A percentile compares a stretch with the other conserved stretches of the same genome.
phyloP scores from a whole-genome alignment of 1,140 invertebrate genomes.

The Calephelis nemesis region DNA sequence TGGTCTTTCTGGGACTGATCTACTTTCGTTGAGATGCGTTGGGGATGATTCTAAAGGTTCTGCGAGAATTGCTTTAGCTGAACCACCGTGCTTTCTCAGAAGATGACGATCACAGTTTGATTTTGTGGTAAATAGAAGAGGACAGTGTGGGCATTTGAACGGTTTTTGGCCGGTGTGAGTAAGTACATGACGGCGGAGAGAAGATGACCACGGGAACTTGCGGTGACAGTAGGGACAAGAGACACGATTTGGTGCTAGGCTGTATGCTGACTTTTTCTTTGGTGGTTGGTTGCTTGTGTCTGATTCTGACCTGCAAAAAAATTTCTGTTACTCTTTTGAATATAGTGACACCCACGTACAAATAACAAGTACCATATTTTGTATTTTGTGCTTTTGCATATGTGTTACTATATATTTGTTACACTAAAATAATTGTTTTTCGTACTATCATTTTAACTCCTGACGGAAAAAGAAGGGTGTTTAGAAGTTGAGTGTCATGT shows the following conservation, averaged over 20 bases:
- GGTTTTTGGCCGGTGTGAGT: slow-evolving; percentile 98
- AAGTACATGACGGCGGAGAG: slow-evolving; percentile 93
- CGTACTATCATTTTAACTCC: no score
- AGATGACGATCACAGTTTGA: slow-evolving; percentile 97
- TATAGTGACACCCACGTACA: neutral
- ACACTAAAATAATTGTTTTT: no score
- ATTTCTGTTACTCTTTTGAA: slow-evolving; percentile 9
- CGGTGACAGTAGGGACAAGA: slow-evolving; percentile 94
- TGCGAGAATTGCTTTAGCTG: slow-evolving; percentile 63
- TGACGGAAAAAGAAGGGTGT: no score
- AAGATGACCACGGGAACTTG: slow-evolving; percentile 97
- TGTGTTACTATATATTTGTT: no score
- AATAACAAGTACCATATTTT: neutral
- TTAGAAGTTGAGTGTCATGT: no score
- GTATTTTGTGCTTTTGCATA: no score
- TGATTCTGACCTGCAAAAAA: slow-evolving; percentile 79
- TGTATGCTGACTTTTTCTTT: slow-evolving; percentile 97
- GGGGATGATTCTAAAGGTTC: slow-evolving; percentile 56
- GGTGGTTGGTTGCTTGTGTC: slow-evolving; percentile 76
- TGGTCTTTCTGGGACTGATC: slow-evolving; percentile 88
- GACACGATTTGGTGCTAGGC: slow-evolving; percentile 94
- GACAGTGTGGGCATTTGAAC: slow-evolving; percentile 95
- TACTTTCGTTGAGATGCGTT: slow-evolving; percentile 63
- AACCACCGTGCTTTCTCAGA: slow-evolving; percentile 90
- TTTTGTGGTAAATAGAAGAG: slow-evolving; percentile 96